A percentile compares a stretch with the other conserved stretches of the same genome.
Evolutionary conservation across 2,888 invertebrate species (phyloP).

Genomic region (Caenorhabditis afra): DNA sequence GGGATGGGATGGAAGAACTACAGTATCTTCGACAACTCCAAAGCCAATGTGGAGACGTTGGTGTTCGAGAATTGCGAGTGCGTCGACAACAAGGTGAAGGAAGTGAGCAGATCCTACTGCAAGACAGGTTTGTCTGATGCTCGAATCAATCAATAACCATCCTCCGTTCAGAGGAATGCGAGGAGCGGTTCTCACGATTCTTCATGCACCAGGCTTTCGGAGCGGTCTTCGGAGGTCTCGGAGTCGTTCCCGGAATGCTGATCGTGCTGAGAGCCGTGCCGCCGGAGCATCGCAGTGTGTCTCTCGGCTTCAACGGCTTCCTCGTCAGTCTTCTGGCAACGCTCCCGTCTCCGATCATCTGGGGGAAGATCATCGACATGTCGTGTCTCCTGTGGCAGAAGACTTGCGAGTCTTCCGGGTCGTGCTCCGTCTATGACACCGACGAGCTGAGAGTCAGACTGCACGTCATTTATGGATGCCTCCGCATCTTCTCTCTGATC

Average conservation of each 20-base stretch:
- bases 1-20: constrained; percentile 68
- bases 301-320: constrained; percentile 80
- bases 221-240: constrained; percentile 79
- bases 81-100: constrained; percentile 57
- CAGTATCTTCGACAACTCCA: constrained; percentile 56
- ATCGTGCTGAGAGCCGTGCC: constrained; percentile 79
- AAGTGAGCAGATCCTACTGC: constrained; percentile 76
- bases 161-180: constrained; percentile 64
- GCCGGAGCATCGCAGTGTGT: constrained; percentile 77
- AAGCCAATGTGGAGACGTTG: constrained; percentile 27
- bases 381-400: constrained; percentile 81
- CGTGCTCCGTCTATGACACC: constrained; percentile 81
- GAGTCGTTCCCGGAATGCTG: constrained; percentile 79
- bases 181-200: constrained; percentile 66
- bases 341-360: constrained; percentile 81
- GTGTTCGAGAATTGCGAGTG: constrained; percentile 73
- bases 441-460: constrained; percentile 77
- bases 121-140: constrained; percentile 46
- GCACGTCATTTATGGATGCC: constrained; percentile 76
- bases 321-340: constrained; percentile 80
- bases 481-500: constrained; percentile 77
- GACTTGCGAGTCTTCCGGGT: constrained; percentile 79
- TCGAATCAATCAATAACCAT: background rate
- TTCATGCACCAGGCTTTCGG: constrained; percentile 75
- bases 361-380: constrained; percentile 81